Conservation (phyloP, 2,113 vertebrate genomes). For the Anser brachyrhynchus region DNA sequence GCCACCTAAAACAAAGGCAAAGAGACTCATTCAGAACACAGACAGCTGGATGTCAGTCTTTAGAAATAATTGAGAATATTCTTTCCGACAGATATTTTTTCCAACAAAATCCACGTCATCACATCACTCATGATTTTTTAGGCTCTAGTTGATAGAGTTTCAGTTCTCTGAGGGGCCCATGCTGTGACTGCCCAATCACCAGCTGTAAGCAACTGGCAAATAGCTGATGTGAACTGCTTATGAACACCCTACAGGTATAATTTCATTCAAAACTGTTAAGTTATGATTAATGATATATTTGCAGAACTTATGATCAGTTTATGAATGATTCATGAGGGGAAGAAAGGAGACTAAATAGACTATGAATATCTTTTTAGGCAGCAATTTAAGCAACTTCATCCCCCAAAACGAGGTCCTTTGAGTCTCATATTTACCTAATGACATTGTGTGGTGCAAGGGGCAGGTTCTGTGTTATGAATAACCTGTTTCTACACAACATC, state of each 20-base stretch:
- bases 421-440: background rate
- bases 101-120: background rate
- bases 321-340: conserved; percentile 56
- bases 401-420: background rate
- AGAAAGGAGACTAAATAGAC: conserved; percentile 19
- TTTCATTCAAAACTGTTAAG: conserved; percentile 4
- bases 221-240: background rate
- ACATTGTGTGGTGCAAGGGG: background rate
- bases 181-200: background rate
- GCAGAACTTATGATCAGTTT: conserved; percentile 42
- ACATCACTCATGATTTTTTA: background rate
- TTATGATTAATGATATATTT: conserved; percentile 65
- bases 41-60: background rate
- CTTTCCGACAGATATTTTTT: background rate
- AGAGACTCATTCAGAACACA: background rate
- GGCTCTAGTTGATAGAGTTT: background rate
- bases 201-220: background rate
- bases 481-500: background rate
- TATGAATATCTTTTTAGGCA: conserved; percentile 45
- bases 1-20: background rate
- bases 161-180: background rate
- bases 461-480: background rate
- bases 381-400: conserved; percentile 38
- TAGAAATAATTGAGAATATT: background rate
- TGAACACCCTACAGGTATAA: conserved; percentile 14